These are phyloP conservation scores for Protomyctophum bolini DNA, from an alignment of 2,113 vertebrate genomes.

Conservation along the genomic window DNA sequence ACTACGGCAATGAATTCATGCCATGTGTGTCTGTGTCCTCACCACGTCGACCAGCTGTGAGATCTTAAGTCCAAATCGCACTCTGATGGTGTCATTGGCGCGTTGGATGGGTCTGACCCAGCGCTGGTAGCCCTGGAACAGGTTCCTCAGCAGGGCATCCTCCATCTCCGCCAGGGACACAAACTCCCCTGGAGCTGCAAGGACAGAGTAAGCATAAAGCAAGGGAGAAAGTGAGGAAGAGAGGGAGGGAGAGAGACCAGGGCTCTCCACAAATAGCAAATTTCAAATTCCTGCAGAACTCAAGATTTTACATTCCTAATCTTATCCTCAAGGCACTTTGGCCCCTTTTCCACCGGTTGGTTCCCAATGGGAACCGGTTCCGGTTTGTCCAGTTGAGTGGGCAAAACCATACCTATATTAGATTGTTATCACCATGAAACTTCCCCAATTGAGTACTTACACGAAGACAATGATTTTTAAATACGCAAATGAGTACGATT, in stretches of 20 bases:
- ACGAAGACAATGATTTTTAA: too few species aligned
- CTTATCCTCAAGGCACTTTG: too few species aligned
- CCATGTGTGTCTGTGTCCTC: constrained; percentile 61
- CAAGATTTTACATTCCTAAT: too few species aligned
- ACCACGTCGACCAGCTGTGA: constrained; percentile 98
- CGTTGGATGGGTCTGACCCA: constrained; percentile 92
- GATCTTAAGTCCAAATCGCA: constrained; percentile 94
- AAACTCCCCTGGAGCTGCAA: constrained; percentile 73
- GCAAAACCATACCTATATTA: too few species aligned
- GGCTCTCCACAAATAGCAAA: too few species aligned
- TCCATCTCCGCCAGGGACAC: constrained; percentile 88
- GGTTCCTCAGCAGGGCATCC: constrained; percentile 84
- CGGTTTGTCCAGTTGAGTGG: too few species aligned
- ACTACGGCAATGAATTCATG: not conserved
- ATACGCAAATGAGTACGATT: too few species aligned
- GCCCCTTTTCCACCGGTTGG: too few species aligned
- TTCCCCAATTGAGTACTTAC: too few species aligned
- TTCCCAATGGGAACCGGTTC: too few species aligned
- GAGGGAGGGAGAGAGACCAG: not conserved
- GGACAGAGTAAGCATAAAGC: not conserved
- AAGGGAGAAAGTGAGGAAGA: not conserved
- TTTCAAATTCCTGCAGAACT: too few species aligned
- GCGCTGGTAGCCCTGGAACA: constrained; percentile 94
- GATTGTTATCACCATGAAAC: too few species aligned
- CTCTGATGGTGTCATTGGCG: constrained; percentile 89